Conservation (phyloP, 2,888 invertebrate genomes). For the Venusia cambrica region DNA sequence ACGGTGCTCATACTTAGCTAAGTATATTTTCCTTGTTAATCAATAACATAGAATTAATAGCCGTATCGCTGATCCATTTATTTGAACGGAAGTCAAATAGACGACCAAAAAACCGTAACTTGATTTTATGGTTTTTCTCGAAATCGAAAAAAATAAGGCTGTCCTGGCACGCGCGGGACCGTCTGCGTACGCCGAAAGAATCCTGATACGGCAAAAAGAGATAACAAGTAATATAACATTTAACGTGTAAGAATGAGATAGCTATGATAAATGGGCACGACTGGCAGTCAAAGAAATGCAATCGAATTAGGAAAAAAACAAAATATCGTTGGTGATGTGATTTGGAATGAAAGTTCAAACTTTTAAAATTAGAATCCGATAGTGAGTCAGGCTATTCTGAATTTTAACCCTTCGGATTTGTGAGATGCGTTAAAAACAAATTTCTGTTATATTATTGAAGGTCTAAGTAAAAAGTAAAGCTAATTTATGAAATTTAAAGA, state of each 20-base stretch:
- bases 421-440: too few relatives aligned
- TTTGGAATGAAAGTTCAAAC: constrained; percentile 26
- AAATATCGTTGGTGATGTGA: constrained; percentile 57
- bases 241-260: constrained; percentile 37
- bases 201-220: constrained; percentile 53
- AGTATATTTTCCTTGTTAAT: too few relatives aligned
- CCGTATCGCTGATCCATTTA: constrained; percentile 24
- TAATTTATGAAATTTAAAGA: too few relatives aligned
- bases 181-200: constrained; percentile 59
- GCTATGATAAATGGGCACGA: constrained; percentile 62
- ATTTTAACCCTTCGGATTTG: too few relatives aligned
- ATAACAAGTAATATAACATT: constrained; percentile 32
- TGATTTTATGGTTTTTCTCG: constrained; percentile 66
- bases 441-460: too few relatives aligned
- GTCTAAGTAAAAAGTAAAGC: too few relatives aligned
- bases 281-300: constrained; percentile 64
- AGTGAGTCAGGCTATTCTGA: too few relatives aligned
- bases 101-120: constrained; percentile 47
- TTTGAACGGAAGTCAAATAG: constrained; percentile 56
- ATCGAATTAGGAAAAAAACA: constrained; percentile 75
- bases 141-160: constrained; percentile 56
- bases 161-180: constrained; percentile 68
- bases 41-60: too few relatives aligned
- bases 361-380: too few relatives aligned
- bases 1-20: too few relatives aligned